Evolutionary conservation across 35 echinoderm and acorn worm species (phyloP).

Genomic region (Antedon bifida): DNA sequence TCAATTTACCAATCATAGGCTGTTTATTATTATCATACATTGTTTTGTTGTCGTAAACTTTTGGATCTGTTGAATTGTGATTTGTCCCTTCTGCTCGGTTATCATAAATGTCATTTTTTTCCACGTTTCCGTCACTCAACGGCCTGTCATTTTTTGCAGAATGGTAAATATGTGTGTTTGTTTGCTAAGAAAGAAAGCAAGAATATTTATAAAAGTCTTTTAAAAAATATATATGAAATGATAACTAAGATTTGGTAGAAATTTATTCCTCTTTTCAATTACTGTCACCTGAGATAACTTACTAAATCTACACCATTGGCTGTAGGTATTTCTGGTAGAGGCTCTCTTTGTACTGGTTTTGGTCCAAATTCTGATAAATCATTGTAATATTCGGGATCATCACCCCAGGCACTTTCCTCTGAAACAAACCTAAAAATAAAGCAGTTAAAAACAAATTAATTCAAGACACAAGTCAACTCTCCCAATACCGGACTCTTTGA

Average conservation of each 20-base stretch:
- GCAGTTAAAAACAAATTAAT: background rate
- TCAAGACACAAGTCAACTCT: no score
- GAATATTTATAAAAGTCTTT: no score
- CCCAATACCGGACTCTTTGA: no score
- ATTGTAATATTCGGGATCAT: slow-evolving; percentile 98
- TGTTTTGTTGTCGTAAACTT: background rate
- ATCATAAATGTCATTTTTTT: slow-evolving; percentile 9
- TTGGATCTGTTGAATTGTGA: background rate
- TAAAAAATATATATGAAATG: no score
- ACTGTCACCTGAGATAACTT: no score
- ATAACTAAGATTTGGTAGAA: no score
- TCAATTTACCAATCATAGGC: slow-evolving; percentile 19
- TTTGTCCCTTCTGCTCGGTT: background rate
- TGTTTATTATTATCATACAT: slow-evolving; percentile 16
- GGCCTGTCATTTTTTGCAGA: background rate
- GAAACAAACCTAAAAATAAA: background rate
- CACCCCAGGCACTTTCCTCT: slow-evolving; percentile 78
- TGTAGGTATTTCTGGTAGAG: slow-evolving; percentile 23
- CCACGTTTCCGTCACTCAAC: background rate
- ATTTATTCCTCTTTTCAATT: no score
- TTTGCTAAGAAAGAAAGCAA: background rate
- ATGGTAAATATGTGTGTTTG: background rate
- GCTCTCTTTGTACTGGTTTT: slow-evolving; percentile 16
- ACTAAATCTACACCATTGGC: background rate
- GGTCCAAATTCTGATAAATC: slow-evolving; percentile 66